A percentile compares a stretch with the other conserved stretches of the same genome.
phyloP scores from a whole-genome alignment of 2,797 vertebrate genomes.

The Tapirus indicus region DNA sequence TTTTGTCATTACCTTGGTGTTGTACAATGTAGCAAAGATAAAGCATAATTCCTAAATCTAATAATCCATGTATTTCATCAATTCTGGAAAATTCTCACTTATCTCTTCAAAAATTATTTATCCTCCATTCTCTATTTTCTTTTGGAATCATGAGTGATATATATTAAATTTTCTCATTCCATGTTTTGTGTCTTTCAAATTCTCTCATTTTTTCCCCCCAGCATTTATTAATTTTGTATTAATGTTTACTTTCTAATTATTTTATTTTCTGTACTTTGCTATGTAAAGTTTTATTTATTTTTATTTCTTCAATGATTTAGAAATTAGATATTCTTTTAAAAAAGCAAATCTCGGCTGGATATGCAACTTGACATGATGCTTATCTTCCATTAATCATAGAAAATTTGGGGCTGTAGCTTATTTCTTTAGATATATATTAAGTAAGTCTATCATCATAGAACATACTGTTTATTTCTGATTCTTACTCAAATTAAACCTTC shows the following conservation, averaged over 20 bases:
- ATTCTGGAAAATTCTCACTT: neutral
- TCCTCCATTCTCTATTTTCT: neutral
- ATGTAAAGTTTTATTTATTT: neutral
- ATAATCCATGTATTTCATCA: neutral
- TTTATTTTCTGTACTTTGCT: neutral
- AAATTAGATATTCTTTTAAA: neutral
- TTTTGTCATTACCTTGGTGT: neutral
- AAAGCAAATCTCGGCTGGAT: neutral
- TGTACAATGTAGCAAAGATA: neutral
- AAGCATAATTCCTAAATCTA: neutral
- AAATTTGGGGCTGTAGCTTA: neutral
- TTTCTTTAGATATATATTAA: neutral
- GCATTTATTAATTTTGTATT: neutral
- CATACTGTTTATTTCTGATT: neutral
- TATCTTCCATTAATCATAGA: neutral
- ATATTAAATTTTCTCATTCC: neutral
- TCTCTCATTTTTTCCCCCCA: neutral
- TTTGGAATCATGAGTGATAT: neutral
- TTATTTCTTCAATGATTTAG: neutral
- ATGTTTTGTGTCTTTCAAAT: neutral
- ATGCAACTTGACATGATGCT: neutral
- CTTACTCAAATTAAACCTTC: neutral
- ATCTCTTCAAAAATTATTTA: neutral
- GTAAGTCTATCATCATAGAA: neutral
- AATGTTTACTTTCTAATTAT: neutral